These are phyloP conservation scores for Calypte anna DNA, from an alignment of 2,113 vertebrate species.

Conservation along the genomic window DNA sequence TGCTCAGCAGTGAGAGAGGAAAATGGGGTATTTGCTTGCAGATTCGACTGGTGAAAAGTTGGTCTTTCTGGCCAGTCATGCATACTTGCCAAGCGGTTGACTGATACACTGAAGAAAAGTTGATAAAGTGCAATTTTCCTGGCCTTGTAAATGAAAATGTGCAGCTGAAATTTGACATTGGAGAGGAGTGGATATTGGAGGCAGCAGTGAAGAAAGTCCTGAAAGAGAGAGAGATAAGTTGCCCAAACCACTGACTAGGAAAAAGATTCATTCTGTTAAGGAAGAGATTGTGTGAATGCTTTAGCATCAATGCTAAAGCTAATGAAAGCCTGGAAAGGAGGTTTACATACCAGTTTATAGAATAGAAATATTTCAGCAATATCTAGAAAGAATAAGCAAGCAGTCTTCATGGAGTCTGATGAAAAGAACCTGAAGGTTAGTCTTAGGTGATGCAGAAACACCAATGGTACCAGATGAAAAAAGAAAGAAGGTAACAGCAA, in stretches of 20 bases:
- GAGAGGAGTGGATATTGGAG: not conserved
- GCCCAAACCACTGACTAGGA: not conserved
- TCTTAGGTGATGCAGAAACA: not conserved
- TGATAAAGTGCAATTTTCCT: not conserved
- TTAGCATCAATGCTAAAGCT: slow-evolving; percentile 3
- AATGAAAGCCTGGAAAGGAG: not conserved
- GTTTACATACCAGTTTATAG: not conserved
- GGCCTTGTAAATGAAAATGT: not conserved
- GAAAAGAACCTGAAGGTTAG: not conserved
- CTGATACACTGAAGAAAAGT: not conserved
- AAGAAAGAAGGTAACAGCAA: not conserved
- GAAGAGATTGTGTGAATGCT: slow-evolving; percentile 23
- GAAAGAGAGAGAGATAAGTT: not conserved
- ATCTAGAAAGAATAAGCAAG: not conserved
- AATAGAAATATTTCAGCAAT: not conserved
- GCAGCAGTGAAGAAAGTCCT: not conserved
- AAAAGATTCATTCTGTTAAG: not conserved
- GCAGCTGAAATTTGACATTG: not conserved
- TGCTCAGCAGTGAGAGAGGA: not conserved
- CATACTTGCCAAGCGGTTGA: not conserved
- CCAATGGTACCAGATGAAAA: not conserved
- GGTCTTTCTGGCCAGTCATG: not conserved
- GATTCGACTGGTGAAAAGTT: not conserved
- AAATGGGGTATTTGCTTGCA: not conserved
- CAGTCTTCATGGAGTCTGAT: not conserved